Evolutionary conservation across 2,888 invertebrate genomes (phyloP).

Genomic region (Hirtodrosophila histrioides): DNA sequence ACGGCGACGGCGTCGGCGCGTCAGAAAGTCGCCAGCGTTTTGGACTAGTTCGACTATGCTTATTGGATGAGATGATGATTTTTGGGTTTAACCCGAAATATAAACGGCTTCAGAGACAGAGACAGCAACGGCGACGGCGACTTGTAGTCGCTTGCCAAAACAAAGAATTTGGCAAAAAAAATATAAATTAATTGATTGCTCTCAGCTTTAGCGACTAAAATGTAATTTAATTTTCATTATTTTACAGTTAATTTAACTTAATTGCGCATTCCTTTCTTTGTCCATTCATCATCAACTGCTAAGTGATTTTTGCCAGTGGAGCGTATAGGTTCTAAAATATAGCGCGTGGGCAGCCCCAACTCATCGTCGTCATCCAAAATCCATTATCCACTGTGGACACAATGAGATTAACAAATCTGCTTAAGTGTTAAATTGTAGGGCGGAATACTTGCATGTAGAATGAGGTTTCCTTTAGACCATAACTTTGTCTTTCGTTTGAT

Average conservation of each 20-base stretch:
- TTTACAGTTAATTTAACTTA: slow-evolving; percentile 64
- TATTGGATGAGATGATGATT: slow-evolving; percentile 14
- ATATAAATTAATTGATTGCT: slow-evolving; percentile 53
- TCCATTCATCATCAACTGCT: slow-evolving; percentile 38
- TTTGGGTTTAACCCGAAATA: slow-evolving; percentile 67
- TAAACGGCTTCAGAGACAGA: neutral
- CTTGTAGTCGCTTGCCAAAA: slow-evolving; percentile 10
- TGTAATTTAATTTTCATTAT: slow-evolving; percentile 60
- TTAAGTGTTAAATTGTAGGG: slow-evolving; percentile 1
- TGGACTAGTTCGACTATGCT: slow-evolving; percentile 63
- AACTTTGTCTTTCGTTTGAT: no score
- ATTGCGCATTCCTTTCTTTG: slow-evolving; percentile 30
- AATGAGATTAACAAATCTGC: slow-evolving; percentile 29
- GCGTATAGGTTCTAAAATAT: slow-evolving; percentile 40
- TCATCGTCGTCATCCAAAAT: neutral
- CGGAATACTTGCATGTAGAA: no score
- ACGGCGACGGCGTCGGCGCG: slow-evolving; percentile 15
- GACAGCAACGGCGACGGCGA: neutral
- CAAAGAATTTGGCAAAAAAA: slow-evolving; percentile 60
- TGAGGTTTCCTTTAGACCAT: no score
- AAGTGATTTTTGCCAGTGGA: slow-evolving; percentile 69
- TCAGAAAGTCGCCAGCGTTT: slow-evolving; percentile 61
- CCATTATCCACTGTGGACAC: slow-evolving; percentile 31
- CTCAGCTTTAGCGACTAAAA: slow-evolving; percentile 38
- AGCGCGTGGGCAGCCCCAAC: slow-evolving; percentile 31